phyloP scores from a whole-genome alignment of 2,797 vertebrate species.

The Hypotaenidia okinawae region DNA sequence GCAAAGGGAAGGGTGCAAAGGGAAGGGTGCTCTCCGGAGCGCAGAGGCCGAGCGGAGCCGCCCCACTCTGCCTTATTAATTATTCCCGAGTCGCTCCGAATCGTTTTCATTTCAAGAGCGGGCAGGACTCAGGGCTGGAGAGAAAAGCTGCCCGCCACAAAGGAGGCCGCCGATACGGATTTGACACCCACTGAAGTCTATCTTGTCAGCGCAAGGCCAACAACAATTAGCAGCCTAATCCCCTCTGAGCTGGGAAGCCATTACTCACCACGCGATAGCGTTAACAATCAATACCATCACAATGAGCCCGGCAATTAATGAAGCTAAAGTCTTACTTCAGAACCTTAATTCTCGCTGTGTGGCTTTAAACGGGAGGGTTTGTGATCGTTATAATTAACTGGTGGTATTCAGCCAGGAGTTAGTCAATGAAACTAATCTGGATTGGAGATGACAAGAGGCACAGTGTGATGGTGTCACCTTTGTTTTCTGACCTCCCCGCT shows the following conservation, averaged over 20 bases:
- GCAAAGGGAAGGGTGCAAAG: background rate
- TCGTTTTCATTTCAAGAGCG: slow-evolving; percentile 24
- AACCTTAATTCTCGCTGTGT: slow-evolving; percentile 78
- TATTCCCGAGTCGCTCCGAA: slow-evolving; percentile 33
- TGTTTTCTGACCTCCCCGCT: slow-evolving; percentile 71
- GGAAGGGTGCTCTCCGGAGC: background rate
- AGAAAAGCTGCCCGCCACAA: slow-evolving; percentile 64
- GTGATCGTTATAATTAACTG: slow-evolving; percentile 80
- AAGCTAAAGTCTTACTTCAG: slow-evolving; percentile 84
- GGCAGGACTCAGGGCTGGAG: background rate
- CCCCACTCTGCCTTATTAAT: background rate
- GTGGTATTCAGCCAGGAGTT: slow-evolving; percentile 72
- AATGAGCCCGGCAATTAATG: slow-evolving; percentile 87
- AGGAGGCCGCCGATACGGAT: slow-evolving; percentile 72
- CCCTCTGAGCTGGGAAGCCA: slow-evolving; percentile 81
- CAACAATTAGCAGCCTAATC: slow-evolving; percentile 91
- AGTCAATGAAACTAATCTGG: slow-evolving; percentile 73
- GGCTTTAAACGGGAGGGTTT: slow-evolving; percentile 66
- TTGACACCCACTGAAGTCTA: slow-evolving; percentile 79
- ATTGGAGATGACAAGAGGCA: slow-evolving; percentile 73
- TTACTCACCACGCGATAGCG: slow-evolving; percentile 82
- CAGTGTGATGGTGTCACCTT: slow-evolving; percentile 71
- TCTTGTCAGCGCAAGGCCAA: slow-evolving; percentile 86
- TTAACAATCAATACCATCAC: slow-evolving; percentile 87
- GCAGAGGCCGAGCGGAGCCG: background rate